phyloP scores from a whole-genome alignment of 2,888 invertebrate species.

The Sarcophaga variegata region DNA sequence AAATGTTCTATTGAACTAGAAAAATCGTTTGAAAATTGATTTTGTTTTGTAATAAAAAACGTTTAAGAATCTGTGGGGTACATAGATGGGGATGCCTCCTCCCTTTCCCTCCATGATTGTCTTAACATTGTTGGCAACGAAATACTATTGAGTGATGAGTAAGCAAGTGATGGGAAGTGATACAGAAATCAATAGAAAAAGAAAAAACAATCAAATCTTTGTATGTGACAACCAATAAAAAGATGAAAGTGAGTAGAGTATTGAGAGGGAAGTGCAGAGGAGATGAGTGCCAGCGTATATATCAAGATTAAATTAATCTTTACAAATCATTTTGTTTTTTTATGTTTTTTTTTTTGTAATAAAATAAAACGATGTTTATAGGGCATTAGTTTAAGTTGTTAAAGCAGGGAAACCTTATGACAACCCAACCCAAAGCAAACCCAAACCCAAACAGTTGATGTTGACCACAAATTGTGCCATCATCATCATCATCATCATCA shows the following conservation, averaged over 20 bases:
- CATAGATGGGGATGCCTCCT: not conserved
- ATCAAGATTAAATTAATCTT: constrained; percentile 8
- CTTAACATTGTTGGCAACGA: not conserved
- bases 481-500: too few species aligned
- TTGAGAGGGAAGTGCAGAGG: not conserved
- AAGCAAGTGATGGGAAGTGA: too few species aligned
- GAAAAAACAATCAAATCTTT: not conserved
- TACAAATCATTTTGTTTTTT: not conserved
- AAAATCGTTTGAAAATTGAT: constrained; percentile 2
- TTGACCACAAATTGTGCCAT: constrained; percentile 27
- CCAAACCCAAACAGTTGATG: constrained; percentile 45
- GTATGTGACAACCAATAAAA: not conserved
- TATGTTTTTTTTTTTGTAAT: too few species aligned
- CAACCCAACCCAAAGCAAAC: not conserved
- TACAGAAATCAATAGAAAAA: constrained; percentile 4
- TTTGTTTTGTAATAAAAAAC: constrained; percentile 14
- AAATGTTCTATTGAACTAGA: constrained; percentile 67
- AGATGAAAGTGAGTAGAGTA: not conserved
- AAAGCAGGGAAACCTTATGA: not conserved
- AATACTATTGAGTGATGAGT: not conserved
- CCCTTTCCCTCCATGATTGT: not conserved
- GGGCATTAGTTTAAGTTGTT: not conserved
- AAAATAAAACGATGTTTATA: not conserved
- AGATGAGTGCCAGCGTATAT: not conserved
- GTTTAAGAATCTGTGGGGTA: not conserved